Percentiles rank a stretch among this genome's conserved stretches.
These are phyloP conservation scores for Sesamia inferens DNA, from an alignment of 2,888 invertebrate species.

Conservation along the genomic window DNA sequence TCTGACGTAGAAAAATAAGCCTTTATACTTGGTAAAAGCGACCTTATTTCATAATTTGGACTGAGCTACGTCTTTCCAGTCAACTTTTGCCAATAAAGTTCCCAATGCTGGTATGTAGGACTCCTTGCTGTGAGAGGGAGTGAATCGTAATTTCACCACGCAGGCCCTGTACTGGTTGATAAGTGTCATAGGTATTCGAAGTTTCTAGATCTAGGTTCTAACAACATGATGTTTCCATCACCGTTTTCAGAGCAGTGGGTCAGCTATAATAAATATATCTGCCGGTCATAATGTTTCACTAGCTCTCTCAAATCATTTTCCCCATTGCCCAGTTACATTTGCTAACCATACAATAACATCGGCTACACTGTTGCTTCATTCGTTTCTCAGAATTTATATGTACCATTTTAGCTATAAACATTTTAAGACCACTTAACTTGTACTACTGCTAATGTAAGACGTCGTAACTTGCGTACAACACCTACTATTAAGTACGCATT, in stretches of 20 bases:
- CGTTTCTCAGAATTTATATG: slow-evolving; percentile 17
- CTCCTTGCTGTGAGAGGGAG: neutral
- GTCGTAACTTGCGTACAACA: slow-evolving; percentile 2
- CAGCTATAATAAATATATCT: neutral
- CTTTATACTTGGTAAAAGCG: too few relatives aligned
- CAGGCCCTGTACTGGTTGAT: neutral
- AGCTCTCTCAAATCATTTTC: slow-evolving; percentile 3
- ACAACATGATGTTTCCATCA: neutral
- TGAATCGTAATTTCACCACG: neutral
- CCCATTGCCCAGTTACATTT: neutral
- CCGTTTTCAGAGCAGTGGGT: neutral
- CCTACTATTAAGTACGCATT: neutral
- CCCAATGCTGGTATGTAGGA: neutral
- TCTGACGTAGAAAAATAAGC: too few relatives aligned
- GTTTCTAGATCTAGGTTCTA: neutral
- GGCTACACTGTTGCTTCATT: slow-evolving; percentile 22
- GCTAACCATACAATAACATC: slow-evolving; percentile 6
- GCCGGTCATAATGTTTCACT: neutral
- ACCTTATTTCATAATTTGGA: neutral
- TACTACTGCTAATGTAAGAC: slow-evolving; percentile 42
- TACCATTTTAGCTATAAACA: slow-evolving; percentile 45
- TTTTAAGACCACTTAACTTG: slow-evolving; percentile 44
- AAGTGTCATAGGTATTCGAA: neutral
- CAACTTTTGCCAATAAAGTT: neutral
- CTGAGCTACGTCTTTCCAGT: neutral